These are phyloP conservation scores for Borostomias antarcticus DNA, from an alignment of 2,797 vertebrate genomes.

Conservation along the genomic window DNA sequence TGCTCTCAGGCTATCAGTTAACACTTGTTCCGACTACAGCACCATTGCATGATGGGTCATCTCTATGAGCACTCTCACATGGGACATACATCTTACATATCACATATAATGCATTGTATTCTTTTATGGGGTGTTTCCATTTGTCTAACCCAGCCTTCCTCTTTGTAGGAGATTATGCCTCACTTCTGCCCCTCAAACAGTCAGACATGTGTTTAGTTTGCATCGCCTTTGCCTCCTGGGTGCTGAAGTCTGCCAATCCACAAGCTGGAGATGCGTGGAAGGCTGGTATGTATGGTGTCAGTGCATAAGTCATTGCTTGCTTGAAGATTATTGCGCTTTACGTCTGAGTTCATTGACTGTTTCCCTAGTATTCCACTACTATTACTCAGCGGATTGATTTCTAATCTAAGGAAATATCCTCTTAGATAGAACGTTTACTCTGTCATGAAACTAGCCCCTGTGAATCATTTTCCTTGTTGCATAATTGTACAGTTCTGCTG, in stretches of 20 bases:
- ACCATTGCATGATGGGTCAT: background rate
- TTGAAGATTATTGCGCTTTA: too few relatives aligned
- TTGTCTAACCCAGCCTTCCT: constrained; percentile 17
- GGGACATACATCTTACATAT: background rate
- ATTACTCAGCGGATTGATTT: too few relatives aligned
- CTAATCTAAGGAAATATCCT: too few relatives aligned
- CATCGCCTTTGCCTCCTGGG: constrained; percentile 96
- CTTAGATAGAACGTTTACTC: too few relatives aligned
- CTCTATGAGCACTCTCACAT: background rate
- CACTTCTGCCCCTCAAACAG: constrained; percentile 76
- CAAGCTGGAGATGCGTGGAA: constrained; percentile 92
- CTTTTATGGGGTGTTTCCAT: background rate
- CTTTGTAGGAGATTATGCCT: constrained; percentile 68
- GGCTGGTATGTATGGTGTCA: constrained; percentile 77
- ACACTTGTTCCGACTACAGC: background rate
- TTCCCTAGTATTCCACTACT: too few relatives aligned
- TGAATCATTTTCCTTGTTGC: constrained; percentile 20
- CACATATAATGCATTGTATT: too few relatives aligned
- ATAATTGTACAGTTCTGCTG: constrained; percentile 83
- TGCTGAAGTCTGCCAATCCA: constrained; percentile 88
- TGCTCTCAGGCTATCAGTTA: background rate
- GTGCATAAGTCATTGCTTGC: too few relatives aligned
- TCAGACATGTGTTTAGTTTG: constrained; percentile 94
- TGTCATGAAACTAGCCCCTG: background rate
- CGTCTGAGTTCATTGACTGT: background rate